Conservation (phyloP, 2,888 invertebrate species). For the Aethes cnicana region DNA sequence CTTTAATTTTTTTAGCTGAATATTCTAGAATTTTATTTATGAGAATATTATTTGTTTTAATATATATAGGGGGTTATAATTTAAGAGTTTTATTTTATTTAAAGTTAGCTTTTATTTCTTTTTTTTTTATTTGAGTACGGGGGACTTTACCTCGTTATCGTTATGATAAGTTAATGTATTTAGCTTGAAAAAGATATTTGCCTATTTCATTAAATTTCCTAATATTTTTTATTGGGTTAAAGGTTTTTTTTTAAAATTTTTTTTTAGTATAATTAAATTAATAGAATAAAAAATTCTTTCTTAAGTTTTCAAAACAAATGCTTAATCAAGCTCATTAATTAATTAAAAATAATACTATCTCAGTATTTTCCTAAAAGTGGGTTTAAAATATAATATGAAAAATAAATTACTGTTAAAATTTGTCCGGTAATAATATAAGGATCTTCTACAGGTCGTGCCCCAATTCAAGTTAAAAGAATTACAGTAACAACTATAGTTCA, state of each 20-base stretch:
- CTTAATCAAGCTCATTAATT: conserved; percentile 85
- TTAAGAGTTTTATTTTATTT: conserved; percentile 78
- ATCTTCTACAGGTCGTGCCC: conserved; percentile 85
- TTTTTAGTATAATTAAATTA: conserved; percentile 80
- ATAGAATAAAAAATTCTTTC: conserved; percentile 83
- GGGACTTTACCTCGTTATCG: conserved; percentile 87
- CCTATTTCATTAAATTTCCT: conserved; percentile 84
- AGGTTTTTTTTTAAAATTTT: conserved; percentile 68
- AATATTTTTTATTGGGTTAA: conserved; percentile 81
- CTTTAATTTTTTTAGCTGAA: conserved; percentile 87
- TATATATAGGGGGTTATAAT: conserved; percentile 82
- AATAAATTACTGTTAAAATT: conserved; percentile 83
- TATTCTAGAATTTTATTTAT: conserved; percentile 87
- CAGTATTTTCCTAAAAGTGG: conserved; percentile 76
- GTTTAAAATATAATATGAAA: conserved; percentile 80
- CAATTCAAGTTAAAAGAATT: conserved; percentile 87
- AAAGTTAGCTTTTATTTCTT: conserved; percentile 79
- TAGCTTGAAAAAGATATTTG: conserved; percentile 85
- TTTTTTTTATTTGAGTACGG: conserved; percentile 85
- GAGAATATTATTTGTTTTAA: conserved; percentile 80
- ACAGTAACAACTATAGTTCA: conserved; percentile 81
- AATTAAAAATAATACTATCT: conserved; percentile 78
- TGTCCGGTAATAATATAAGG: conserved; percentile 85
- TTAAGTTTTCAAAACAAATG: conserved; percentile 88
- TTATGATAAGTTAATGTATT: conserved; percentile 88